Base-by-base conservation (phyloP, 1,140 invertebrate species). In the Lineus longissimus region DNA sequence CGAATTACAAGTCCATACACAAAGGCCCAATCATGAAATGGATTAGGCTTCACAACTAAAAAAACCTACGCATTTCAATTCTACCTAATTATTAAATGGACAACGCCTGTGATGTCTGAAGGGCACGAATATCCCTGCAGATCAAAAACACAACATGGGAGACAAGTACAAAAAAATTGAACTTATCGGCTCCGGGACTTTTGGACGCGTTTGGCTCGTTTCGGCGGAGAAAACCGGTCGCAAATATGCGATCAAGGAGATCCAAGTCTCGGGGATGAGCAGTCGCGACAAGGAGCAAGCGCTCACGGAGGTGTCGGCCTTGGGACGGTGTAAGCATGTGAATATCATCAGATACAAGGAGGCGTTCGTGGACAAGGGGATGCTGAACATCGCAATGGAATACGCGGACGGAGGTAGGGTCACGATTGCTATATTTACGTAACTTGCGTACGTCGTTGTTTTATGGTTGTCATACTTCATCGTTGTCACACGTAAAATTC, bases 171-270 rank as follows among this genome's bases (percentile, higher is more conserved):
- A 73, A 62, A 68, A 71, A 43, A 43, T 72, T 2, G 41, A 59
- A 11, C 47, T 68, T 15, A 82, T 88, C 70, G 87, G 86, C 15
- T 82, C 81, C 57, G 86, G 86, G 6, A 83, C 84, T 31, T 87
- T 84, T 76, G 86, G 86, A 17, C 84, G 85, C 31, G 87, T 85
- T 58, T 86, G 86, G 71, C 83, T 88, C 70, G 86, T 86, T 1
- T 75, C 78, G 57, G 78, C 84, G 57, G 84, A 82, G 68, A 67
- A 66, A 22, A 84, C 78, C 29, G 78, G 80, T 17, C 73, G 82
- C 45, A 70, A 84, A 22, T 86, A 79, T 79, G 86, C 87, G 11
- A 84, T 87, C 77, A 88, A 88, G 79, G 85, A 85, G 57, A 83
- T 89, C 64, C 81, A 84, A 66, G 84, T 86, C 1, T 51, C 51